Evolutionary conservation across 1,140 invertebrate genomes (phyloP), one percentile per base, ranked within the genome.

Genomic region (Glossosoma conforme): DNA sequence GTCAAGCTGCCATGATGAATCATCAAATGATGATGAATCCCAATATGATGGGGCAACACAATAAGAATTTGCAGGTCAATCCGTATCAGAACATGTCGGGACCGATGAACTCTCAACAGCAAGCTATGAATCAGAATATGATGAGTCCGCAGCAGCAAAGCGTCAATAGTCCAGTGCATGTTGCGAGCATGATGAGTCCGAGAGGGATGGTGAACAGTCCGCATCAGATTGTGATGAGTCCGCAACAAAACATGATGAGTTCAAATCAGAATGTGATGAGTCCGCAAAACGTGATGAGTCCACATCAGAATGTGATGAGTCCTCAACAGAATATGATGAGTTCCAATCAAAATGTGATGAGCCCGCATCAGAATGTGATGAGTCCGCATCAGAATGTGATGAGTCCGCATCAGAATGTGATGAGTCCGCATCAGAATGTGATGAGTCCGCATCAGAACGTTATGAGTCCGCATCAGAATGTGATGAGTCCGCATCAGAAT

Each of bases 331-430:
- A 38, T 17, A 15, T 28, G 37, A 20, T 40, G 14, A 40, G 13
- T 21, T n/a, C 17, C 14, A 10, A 11, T n/a, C 40, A 21, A 24
- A 38, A 40, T 17, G 24, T 40, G 1, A 49, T 49, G 46, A 38
- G 22, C 14, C 46, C 20, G n/a, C 41, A 13, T n/a, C 22, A 10
- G 33, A 47, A 19, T 5, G 35, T 36, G 24, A 6, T n/a, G 24
- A 33, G 15, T 45, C 19, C 19, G 17, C 24, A 42, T 20, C 44
- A 14, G 21, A 71, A 65, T 56, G 62, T 68, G 8, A 63, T 70
- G 62, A 74, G 71, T 54, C 70, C 70, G 19, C 69, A 72, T 54
- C 70, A 64, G 50, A 59, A 61, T 24, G 64, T 68, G 36, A 62
- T 75, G 58, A 72, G 68, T 59, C 67, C 65, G 4, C 65, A 67